Percentiles rank a stretch among this genome's conserved stretches.
Conservation (phyloP, 2,113 vertebrate genomes). For the Pantherophis guttatus region DNA sequence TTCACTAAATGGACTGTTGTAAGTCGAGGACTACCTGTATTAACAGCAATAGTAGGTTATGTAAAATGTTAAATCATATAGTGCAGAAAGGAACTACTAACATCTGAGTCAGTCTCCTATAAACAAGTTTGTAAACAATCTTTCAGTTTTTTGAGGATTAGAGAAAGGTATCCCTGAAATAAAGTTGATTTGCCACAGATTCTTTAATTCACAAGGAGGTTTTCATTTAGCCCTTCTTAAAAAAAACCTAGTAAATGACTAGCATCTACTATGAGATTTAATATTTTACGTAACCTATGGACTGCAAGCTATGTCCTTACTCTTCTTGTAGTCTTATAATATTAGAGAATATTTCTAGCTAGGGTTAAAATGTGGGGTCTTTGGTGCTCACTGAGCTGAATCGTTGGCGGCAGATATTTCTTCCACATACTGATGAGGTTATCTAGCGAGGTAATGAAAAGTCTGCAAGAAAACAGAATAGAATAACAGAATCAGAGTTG, state of each 20-base stretch:
- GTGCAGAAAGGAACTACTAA: neutral
- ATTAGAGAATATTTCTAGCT: too few species aligned
- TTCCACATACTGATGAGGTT: too few species aligned
- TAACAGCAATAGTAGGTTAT: too few species aligned
- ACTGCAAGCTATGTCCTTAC: neutral
- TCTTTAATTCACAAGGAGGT: neutral
- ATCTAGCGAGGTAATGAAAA: too few species aligned
- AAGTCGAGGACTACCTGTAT: neutral
- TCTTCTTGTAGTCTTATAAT: neutral
- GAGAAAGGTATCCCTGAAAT: neutral
- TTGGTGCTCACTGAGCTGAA: too few species aligned
- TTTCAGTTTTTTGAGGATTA: neutral
- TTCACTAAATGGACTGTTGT: too few species aligned
- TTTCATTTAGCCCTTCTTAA: neutral
- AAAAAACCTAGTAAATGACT: neutral
- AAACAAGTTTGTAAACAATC: neutral
- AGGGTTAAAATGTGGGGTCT: too few species aligned
- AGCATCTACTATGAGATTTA: neutral
- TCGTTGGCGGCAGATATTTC: too few species aligned
- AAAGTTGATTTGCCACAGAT: neutral
- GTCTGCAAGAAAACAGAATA: too few species aligned
- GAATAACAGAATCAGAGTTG: too few species aligned
- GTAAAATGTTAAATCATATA: too few species aligned
- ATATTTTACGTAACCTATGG: neutral
- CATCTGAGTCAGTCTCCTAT: neutral